Percentiles rank a stretch among this genome's conserved stretches.
Conservation (phyloP, 1,140 invertebrate species). For the Trigoniulus corallinus region DNA sequence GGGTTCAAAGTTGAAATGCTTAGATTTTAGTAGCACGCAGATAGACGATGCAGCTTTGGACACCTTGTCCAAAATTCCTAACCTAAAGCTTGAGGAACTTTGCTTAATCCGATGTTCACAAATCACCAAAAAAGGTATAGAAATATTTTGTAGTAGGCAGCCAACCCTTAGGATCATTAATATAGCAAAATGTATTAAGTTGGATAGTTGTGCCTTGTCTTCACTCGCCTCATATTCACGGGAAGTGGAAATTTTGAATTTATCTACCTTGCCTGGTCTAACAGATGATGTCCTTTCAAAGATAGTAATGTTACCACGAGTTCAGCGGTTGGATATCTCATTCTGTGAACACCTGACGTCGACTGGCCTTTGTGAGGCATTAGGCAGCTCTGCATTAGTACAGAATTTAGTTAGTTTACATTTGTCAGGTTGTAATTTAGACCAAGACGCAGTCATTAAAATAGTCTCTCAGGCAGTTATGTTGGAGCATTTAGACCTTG, state of each 20-base stretch:
- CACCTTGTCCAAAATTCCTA: constrained; percentile 31
- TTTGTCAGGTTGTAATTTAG: constrained; percentile 39
- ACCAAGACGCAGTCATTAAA: constrained; percentile 37
- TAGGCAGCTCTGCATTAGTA: constrained; percentile 33
- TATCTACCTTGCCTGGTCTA: too few species aligned
- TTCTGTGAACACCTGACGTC: too few species aligned
- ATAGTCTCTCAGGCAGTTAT: constrained; percentile 36
- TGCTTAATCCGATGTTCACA: constrained; percentile 43
- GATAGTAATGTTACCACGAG: too few species aligned
- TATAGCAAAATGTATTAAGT: too few species aligned
- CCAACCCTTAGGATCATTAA: too few species aligned
- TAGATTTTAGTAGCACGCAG: constrained; percentile 45
- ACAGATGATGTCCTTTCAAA: too few species aligned
- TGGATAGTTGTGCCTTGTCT: too few species aligned
- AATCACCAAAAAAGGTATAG: constrained; percentile 39
- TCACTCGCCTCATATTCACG: too few species aligned
- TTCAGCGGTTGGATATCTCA: too few species aligned
- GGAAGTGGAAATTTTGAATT: too few species aligned
- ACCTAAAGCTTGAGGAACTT: constrained; percentile 36
- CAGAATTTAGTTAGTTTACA: constrained; percentile 33
- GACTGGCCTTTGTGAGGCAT: constrained; percentile 29
- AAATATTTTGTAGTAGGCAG: too few species aligned
- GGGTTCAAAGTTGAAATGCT: constrained; percentile 32
- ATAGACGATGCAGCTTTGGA: constrained; percentile 42
- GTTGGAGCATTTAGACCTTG: constrained; percentile 41